These are phyloP conservation scores for Brachypteracias leptosomus DNA, from an alignment of 2,113 vertebrate species.

Conservation along the genomic window DNA sequence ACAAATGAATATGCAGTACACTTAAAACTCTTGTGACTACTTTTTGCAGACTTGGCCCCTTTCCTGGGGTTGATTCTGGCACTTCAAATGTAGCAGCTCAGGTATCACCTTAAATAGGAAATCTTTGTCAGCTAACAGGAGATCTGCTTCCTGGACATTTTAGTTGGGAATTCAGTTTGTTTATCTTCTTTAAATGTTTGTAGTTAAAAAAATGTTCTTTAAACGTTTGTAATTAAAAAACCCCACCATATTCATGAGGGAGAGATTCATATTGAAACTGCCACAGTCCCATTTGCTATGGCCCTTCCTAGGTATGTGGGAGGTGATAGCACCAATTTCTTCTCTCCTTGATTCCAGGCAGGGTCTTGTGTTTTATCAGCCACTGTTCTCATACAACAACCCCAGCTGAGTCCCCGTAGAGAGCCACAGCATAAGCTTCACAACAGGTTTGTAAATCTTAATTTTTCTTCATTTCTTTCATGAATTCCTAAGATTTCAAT, in stretches of 20 bases:
- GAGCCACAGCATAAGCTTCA: background rate
- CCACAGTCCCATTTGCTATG: background rate
- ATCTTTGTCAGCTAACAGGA: background rate
- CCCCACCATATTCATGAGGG: background rate
- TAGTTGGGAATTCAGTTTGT: background rate
- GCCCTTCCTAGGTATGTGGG: too few relatives aligned
- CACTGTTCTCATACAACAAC: accelerated
- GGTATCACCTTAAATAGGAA: background rate
- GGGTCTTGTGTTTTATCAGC: background rate
- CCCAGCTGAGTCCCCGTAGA: background rate
- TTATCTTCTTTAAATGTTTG: background rate
- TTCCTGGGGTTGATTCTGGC: background rate
- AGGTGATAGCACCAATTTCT: accelerated
- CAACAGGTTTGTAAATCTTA: background rate
- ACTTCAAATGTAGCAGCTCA: background rate
- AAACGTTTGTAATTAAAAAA: background rate
- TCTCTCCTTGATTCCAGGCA: background rate
- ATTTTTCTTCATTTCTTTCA: background rate
- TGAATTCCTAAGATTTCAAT: background rate
- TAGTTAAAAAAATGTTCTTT: background rate
- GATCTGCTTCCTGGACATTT: background rate
- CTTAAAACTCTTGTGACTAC: background rate
- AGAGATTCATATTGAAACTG: background rate
- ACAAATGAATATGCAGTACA: background rate
- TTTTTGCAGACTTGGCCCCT: background rate